Conservation (phyloP, 2,113 vertebrate species). For the Bos indicus region DNA sequence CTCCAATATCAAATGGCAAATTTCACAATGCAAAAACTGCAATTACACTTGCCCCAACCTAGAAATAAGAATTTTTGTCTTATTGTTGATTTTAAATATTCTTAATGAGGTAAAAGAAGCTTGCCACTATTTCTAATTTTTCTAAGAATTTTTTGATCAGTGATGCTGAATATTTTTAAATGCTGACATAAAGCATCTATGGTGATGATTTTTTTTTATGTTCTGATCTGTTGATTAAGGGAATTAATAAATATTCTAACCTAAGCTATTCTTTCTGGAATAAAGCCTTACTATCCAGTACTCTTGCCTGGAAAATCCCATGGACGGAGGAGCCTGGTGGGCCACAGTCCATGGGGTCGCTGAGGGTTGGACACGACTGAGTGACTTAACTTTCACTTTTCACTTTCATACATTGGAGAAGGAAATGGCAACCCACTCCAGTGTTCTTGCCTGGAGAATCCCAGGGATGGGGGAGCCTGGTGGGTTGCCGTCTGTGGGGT, state of each 20-base stretch:
- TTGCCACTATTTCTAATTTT: background rate
- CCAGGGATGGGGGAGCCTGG: too few relatives aligned
- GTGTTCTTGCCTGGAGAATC: too few relatives aligned
- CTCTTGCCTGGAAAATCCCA: too few relatives aligned
- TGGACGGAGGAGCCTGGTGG: too few relatives aligned
- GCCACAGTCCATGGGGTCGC: too few relatives aligned
- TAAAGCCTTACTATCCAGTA: background rate
- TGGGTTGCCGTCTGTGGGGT: too few relatives aligned
- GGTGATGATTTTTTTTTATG: background rate
- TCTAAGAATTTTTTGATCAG: background rate
- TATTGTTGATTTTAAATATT: background rate
- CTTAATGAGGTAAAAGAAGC: background rate
- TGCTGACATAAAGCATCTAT: background rate
- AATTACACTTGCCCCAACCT: background rate
- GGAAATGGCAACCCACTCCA: too few relatives aligned
- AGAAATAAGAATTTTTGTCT: background rate
- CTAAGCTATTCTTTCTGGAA: background rate
- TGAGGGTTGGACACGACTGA: too few relatives aligned
- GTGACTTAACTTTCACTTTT: too few relatives aligned
- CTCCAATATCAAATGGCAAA: background rate
- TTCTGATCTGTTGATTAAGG: background rate
- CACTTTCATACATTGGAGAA: too few relatives aligned
- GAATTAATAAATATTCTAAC: background rate
- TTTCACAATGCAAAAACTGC: background rate
- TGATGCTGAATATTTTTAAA: background rate